Evolutionary conservation across 2,797 vertebrate species (phyloP).

Genomic region (Rhinichthys osculus): DNA sequence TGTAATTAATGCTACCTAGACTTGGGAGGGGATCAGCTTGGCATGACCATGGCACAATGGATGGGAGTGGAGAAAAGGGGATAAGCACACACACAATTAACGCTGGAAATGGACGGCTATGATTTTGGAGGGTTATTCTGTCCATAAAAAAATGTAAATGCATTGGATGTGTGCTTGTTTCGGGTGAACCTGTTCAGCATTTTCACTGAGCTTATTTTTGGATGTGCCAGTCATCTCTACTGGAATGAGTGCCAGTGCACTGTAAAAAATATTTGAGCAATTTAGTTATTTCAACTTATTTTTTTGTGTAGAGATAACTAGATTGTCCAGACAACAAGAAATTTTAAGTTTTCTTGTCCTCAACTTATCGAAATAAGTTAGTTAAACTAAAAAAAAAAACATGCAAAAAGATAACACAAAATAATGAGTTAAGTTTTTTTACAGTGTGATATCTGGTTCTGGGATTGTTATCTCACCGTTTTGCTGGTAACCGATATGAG

Average conservation of each 20-base stretch:
- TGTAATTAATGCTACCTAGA: slow-evolving; percentile 73
- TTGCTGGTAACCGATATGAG: not conserved
- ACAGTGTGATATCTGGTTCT: not conserved
- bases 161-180: slow-evolving; percentile 30
- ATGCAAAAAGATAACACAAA: too few species aligned
- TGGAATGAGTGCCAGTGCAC: slow-evolving; percentile 10
- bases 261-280: too few species aligned
- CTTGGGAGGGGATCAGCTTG: slow-evolving; percentile 64
- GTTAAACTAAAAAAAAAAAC: too few species aligned
- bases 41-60: slow-evolving; percentile 56
- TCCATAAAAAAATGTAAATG: slow-evolving; percentile 38
- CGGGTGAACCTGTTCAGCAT: not conserved
- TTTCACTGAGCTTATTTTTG: slow-evolving; percentile 23
- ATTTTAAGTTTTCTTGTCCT: too few species aligned
- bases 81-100: slow-evolving; percentile 45
- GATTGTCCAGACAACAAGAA: too few species aligned
- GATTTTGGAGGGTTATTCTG: slow-evolving; percentile 41
- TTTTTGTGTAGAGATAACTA: too few species aligned
- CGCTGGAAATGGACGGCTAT: slow-evolving; percentile 8
- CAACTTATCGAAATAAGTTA: too few species aligned
- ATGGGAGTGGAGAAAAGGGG: slow-evolving; percentile 43
- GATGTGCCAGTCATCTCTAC: slow-evolving; percentile 12
- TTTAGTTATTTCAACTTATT: too few species aligned
- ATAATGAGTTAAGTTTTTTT: too few species aligned
- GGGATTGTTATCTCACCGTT: not conserved